Percentiles rank a stretch among this genome's conserved stretches.
phyloP scores from a whole-genome alignment of 2,888 invertebrate species.

The Nomada ruficornis region DNA sequence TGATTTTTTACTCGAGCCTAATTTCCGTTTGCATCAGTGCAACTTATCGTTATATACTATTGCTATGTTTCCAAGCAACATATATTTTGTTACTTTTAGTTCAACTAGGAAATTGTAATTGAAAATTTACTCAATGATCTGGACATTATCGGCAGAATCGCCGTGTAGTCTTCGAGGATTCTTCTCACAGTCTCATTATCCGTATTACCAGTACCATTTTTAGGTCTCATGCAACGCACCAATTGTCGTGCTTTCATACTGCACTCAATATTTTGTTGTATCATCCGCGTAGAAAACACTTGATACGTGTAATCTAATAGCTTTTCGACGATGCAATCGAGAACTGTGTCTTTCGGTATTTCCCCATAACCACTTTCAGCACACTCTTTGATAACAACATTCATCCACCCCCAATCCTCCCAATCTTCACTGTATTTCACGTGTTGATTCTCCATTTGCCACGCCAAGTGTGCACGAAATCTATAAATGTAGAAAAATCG shows the following conservation, averaged over 20 bases:
- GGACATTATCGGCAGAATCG: slow-evolving; percentile 44
- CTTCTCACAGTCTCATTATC: slow-evolving; percentile 61
- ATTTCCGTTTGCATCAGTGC: slow-evolving; percentile 10
- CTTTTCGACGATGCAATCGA: slow-evolving; percentile 75
- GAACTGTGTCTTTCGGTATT: slow-evolving; percentile 70
- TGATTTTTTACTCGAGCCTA: not conserved
- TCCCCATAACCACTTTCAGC: slow-evolving; percentile 70
- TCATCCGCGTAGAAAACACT: slow-evolving; percentile 30
- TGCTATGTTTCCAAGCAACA: not conserved
- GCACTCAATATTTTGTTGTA: slow-evolving; percentile 31
- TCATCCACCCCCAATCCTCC: slow-evolving; percentile 80
- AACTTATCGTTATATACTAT: not conserved
- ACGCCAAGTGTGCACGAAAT: slow-evolving; percentile 72
- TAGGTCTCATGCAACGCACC: slow-evolving; percentile 60
- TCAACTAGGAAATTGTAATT: too few species aligned
- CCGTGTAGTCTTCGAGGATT: slow-evolving; percentile 59
- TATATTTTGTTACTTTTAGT: too few species aligned
- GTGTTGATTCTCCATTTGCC: slow-evolving; percentile 74
- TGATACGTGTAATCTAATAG: slow-evolving; percentile 67
- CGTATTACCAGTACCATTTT: slow-evolving; percentile 51
- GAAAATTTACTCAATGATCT: slow-evolving; percentile 33
- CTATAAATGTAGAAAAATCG: slow-evolving; percentile 57
- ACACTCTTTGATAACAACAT: slow-evolving; percentile 73
- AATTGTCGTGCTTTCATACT: slow-evolving; percentile 31
- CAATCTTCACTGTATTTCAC: slow-evolving; percentile 75